Conservation (phyloP, 2,888 invertebrate genomes). For the Galeruca laticollis region DNA sequence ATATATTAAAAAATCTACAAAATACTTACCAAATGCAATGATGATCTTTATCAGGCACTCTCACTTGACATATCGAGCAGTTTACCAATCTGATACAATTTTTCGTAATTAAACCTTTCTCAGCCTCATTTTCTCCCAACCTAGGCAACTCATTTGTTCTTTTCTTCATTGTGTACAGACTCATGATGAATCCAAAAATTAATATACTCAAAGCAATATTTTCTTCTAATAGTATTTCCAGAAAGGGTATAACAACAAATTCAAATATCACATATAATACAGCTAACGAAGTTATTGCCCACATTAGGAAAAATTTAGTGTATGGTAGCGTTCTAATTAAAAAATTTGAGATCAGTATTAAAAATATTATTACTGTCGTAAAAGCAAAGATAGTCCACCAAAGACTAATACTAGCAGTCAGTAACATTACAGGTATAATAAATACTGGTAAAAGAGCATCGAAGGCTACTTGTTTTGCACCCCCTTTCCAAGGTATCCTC, state of each 20-base stretch:
- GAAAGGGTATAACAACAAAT: slow-evolving; percentile 75
- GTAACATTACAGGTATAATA: slow-evolving; percentile 67
- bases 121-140: slow-evolving; percentile 62
- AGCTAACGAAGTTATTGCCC: slow-evolving; percentile 78
- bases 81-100: slow-evolving; percentile 77
- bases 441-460: slow-evolving; percentile 69
- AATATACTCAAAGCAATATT: slow-evolving; percentile 71
- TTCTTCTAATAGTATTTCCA: slow-evolving; percentile 78
- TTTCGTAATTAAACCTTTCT: slow-evolving; percentile 69
- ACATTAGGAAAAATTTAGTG: slow-evolving; percentile 81
- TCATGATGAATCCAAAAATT: slow-evolving; percentile 66
- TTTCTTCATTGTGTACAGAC: slow-evolving; percentile 64
- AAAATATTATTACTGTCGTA: slow-evolving; percentile 57
- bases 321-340: slow-evolving; percentile 57
- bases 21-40: slow-evolving; percentile 81
- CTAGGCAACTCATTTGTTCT: slow-evolving; percentile 53
- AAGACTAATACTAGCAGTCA: slow-evolving; percentile 68
- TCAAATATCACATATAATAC: slow-evolving; percentile 79
- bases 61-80: slow-evolving; percentile 86
- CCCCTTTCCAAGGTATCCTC: slow-evolving; percentile 72
- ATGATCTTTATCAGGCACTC: slow-evolving; percentile 82
- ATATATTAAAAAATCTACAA: background rate
- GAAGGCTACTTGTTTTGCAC: slow-evolving; percentile 70
- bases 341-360: slow-evolving; percentile 57
- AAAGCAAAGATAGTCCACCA: slow-evolving; percentile 63